Evolutionary conservation across 2,797 vertebrate genomes (phyloP).

Genomic region (Smutsia gigantea): DNA sequence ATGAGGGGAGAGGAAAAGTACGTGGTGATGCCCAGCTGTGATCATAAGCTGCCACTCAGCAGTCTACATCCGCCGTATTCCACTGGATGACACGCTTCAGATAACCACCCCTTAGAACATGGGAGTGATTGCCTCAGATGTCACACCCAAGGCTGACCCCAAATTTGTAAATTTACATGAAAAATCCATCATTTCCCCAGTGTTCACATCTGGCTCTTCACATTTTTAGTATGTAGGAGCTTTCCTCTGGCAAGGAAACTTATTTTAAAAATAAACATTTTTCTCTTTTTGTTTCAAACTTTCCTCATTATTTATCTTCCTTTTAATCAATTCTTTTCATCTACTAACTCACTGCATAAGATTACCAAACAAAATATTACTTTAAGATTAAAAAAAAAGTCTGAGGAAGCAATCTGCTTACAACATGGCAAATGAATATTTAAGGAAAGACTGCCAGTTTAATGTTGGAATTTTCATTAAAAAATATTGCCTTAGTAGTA

Average conservation of each 20-base stretch:
- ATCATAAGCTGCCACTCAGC: background rate
- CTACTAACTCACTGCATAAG: background rate
- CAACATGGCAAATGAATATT: background rate
- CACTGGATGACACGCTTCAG: background rate
- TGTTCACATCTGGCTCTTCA: background rate
- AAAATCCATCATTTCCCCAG: background rate
- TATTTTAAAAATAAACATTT: background rate
- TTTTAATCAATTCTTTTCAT: no score
- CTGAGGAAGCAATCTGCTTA: background rate
- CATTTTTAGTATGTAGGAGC: background rate
- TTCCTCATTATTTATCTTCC: background rate
- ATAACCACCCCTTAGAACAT: background rate
- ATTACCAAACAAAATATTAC: background rate
- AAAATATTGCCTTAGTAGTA: background rate
- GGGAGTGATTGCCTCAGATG: no score
- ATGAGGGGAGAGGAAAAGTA: background rate
- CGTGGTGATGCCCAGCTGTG: background rate
- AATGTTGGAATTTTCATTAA: background rate
- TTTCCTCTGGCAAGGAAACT: background rate
- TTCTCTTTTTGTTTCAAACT: background rate
- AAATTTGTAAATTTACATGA: background rate
- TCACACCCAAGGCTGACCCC: background rate
- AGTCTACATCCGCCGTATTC: background rate
- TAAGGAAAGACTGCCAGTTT: background rate
- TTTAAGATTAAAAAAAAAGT: background rate